phyloP scores from a whole-genome alignment of 2,888 invertebrate species.

The Malthinus flaveolus region DNA sequence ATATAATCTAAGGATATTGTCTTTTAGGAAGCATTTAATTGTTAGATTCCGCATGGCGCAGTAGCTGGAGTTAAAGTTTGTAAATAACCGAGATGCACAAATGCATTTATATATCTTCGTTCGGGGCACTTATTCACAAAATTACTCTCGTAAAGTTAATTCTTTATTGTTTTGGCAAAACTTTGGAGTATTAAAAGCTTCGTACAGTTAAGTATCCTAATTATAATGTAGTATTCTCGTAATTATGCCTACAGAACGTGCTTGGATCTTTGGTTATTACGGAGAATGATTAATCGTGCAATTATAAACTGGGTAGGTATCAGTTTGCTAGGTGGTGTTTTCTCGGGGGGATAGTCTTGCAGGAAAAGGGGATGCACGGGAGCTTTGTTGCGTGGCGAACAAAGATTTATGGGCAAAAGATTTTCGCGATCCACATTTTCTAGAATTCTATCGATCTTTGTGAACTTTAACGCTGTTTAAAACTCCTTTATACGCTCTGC shows the following conservation, averaged over 20 bases:
- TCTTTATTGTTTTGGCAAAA: slow-evolving; percentile 29
- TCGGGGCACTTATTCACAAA: slow-evolving; percentile 24
- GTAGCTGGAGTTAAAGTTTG: slow-evolving; percentile 19
- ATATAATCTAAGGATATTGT: slow-evolving; percentile 52
- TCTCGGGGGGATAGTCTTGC: slow-evolving; percentile 28
- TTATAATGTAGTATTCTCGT: slow-evolving; percentile 37
- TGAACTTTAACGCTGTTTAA: slow-evolving; percentile 44
- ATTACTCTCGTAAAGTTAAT: slow-evolving; percentile 27
- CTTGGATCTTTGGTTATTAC: slow-evolving; percentile 39
- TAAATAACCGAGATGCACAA: slow-evolving; percentile 17
- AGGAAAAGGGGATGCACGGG: slow-evolving; percentile 26
- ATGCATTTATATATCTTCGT: slow-evolving; percentile 14
- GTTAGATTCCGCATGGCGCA: slow-evolving; percentile 39
- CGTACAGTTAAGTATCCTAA: slow-evolving; percentile 31
- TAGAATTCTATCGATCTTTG: slow-evolving; percentile 41
- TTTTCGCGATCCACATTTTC: slow-evolving; percentile 42
- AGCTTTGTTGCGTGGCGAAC: slow-evolving; percentile 31
- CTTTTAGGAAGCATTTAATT: slow-evolving; percentile 48
- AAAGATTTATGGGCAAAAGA: slow-evolving; percentile 40
- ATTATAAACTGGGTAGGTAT: slow-evolving; percentile 42
- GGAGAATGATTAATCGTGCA: slow-evolving; percentile 42
- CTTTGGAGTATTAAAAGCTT: slow-evolving; percentile 32
- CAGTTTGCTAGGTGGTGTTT: slow-evolving; percentile 41
- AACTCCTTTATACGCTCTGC: slow-evolving; percentile 40
- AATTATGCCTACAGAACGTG: slow-evolving; percentile 40